Evolutionary conservation across 92 coral and sea anemone genomes (phyloP).

Genomic region (Micromussa lordhowensis): DNA sequence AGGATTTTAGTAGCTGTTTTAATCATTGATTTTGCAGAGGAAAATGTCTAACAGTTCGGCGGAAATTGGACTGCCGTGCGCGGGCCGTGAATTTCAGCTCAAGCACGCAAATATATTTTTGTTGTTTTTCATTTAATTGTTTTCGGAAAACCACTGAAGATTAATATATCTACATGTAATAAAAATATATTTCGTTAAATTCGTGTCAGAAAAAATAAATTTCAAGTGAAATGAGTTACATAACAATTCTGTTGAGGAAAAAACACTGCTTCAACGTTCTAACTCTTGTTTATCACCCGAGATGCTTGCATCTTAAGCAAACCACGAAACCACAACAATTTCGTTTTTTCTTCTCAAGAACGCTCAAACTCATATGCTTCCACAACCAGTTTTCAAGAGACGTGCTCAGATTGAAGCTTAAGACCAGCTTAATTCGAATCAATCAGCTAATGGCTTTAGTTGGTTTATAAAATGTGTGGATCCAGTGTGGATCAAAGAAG

Average conservation of each 20-base stretch:
- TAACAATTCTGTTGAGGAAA: background rate
- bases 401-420: background rate
- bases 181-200: background rate
- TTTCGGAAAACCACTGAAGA: background rate
- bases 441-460: background rate
- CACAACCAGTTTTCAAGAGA: background rate
- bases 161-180: background rate
- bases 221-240: background rate
- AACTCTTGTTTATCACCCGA: constrained; percentile 31
- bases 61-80: constrained; percentile 15
- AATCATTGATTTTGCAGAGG: background rate
- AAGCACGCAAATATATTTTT: constrained; percentile 44
- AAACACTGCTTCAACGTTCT: background rate
- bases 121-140: background rate
- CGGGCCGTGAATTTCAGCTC: background rate
- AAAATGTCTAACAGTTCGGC: background rate
- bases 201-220: background rate
- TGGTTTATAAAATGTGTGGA: background rate
- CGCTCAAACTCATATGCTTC: background rate
- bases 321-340: background rate
- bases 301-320: background rate
- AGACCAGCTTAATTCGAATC: background rate
- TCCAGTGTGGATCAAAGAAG: background rate
- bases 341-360: background rate
- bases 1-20: background rate